Base-by-base conservation (phyloP, 2,888 invertebrate species). In the Phengaris alcon region DNA sequence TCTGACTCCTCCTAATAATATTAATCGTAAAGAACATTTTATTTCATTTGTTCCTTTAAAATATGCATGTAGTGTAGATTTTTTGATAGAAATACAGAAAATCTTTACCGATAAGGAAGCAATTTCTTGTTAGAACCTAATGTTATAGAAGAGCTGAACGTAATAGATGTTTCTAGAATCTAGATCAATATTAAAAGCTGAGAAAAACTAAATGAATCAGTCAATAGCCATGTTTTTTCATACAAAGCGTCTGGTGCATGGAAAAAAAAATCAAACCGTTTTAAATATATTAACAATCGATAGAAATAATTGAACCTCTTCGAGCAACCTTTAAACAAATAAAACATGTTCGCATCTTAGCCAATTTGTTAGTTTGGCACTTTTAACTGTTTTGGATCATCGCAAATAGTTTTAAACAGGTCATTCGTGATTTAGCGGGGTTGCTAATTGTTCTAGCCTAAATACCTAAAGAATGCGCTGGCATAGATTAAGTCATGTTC, bases 261-360 rank as follows among this genome's bases (percentile, higher is more conserved):
- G 81, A 81, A 84, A 85, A 84, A 85, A 84, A 82, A 12, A n/a
- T 57, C 12, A 46, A 12, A 70, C 51, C 57, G 77, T 80, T 76
- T 64, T 76, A 64, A 73, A 59, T 69, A 74, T 77, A 79, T 76
- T 75, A 81, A 79, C 80, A 81, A 81, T 81, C 81, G 83, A 81
- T 72, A 70, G 82, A 81, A 84, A 86, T 87, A 87, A 89, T 88
- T 88, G 85, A 87, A 88, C 85, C 81, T 84, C 86, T 82, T 79
- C 80, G 79, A 83, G 83, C 85, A 78, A 84, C 76, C 81, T 83
- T 84, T 79, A 80, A n/a, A 82, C 81, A 80, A 79, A 84, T 84
- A 82, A 79, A 70, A 68, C 35, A 70, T 51, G 70, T 70, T 75
- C 55, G 57, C 70, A 70, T 48, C 75, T 70, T 75, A 77, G 75